Conservation (phyloP, 2,113 vertebrate genomes). For the Tretioscincus oriximinensis region DNA sequence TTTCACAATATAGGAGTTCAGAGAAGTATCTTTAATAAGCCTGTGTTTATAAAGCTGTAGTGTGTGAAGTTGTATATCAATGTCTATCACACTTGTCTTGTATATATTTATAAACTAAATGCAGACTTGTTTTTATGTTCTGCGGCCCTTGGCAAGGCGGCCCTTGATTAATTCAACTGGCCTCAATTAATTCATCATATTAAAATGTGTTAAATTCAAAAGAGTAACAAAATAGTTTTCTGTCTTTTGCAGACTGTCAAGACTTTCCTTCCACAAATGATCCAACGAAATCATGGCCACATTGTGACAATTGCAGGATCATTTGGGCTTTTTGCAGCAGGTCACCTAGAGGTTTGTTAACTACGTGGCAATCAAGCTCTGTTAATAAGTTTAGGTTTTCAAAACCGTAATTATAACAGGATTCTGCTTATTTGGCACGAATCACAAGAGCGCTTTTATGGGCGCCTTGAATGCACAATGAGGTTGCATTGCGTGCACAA, state of each 20-base stretch:
- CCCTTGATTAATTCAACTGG: not conserved
- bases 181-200: not conserved
- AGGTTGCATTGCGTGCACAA: no score
- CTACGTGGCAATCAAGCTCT: not conserved
- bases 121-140: not conserved
- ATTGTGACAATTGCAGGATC: constrained; percentile 65
- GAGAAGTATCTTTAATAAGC: not conserved
- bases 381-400: rapidly evolving
- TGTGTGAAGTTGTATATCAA: not conserved
- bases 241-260: constrained; percentile 57
- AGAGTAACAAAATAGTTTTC: rapidly evolving
- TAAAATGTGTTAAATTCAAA: not conserved
- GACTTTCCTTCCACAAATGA: constrained; percentile 67
- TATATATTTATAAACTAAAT: not conserved
- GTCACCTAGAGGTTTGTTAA: constrained; percentile 57
- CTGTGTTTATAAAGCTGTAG: not conserved
- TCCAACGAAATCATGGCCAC: constrained; percentile 55
- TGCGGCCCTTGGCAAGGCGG: constrained; percentile 9
- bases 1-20: not conserved
- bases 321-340: constrained; percentile 62
- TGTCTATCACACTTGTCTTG: no score
- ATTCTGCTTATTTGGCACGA: no score
- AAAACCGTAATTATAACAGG: no score
- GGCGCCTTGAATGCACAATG: no score
- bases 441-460: no score